Percentiles rank a stretch among this genome's conserved stretches.
phyloP scores from a whole-genome alignment of 2,113 vertebrate species.

The Falcunculus frontatus region DNA sequence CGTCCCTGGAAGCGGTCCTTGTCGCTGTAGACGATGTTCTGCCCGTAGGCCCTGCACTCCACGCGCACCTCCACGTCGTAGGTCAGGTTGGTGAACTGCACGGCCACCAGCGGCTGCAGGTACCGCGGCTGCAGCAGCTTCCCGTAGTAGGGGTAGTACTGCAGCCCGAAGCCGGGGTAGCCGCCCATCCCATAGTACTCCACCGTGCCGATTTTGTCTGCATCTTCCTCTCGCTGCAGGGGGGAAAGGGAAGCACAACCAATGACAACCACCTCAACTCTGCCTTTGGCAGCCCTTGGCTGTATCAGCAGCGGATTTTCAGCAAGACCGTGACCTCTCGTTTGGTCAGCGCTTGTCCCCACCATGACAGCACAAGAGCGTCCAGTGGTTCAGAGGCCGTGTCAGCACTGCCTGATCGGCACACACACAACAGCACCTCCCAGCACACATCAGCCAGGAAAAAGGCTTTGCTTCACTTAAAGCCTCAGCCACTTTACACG shows the following conservation, averaged over 20 bases:
- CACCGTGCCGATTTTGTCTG: constrained; percentile 69
- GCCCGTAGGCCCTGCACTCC: constrained; percentile 88
- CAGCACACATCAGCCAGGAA: not conserved
- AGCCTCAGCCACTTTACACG: accelerated
- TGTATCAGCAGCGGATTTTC: not conserved
- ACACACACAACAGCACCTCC: not conserved
- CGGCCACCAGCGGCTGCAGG: constrained; percentile 91
- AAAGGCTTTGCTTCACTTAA: not conserved
- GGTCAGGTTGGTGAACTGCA: constrained; percentile 92
- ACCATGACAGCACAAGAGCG: accelerated
- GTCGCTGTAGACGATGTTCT: constrained; percentile 90
- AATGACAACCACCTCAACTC: accelerated
- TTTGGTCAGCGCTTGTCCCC: not conserved
- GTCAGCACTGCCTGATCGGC: accelerated
- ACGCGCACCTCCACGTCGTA: constrained; percentile 78
- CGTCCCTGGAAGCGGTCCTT: constrained; percentile 98
- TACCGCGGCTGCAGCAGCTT: constrained; percentile 87
- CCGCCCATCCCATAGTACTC: constrained; percentile 80
- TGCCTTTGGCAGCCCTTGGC: not conserved
- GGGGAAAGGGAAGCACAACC: not conserved
- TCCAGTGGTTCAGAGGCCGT: accelerated
- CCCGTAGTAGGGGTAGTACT: constrained; percentile 97
- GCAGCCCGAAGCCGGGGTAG: constrained; percentile 83
- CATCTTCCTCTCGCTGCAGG: constrained; percentile 83
- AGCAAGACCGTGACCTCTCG: accelerated